Evolutionary conservation across 2,888 invertebrate species (phyloP), one percentile per base, ranked within the genome.

Genomic region (Elysia crispata): DNA sequence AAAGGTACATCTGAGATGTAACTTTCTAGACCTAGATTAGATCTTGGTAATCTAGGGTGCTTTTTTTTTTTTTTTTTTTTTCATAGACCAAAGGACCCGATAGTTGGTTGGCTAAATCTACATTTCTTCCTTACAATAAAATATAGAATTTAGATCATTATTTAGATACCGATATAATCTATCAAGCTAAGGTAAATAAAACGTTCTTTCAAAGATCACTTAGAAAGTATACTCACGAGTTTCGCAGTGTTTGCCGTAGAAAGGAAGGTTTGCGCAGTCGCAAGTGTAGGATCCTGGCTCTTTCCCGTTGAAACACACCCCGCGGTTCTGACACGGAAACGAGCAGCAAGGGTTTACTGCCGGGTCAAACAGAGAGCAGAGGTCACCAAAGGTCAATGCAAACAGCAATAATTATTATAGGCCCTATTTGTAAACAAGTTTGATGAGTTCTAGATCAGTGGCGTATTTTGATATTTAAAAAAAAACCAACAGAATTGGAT

Each of bases 271-370:
- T 0, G 88, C 86, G 84, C 92, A 92, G 85, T 92, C 92, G 84
- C 92, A 92, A 1, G 84, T 85, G 81, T 90, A 92, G 60, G 86
- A 85, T 0, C 90, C 89, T 25, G 86, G 82, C 15, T 62, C 73
- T 57, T 73, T 78, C 41, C 78, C 78, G 3, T 90, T 88, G 79
- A 91, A 82, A 77, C 92, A 92, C 15, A 92, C 85, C 18, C 92
- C 92, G 31, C 87, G 83, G 85, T 92, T 90, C 80, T 90, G 86
- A 83, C 92, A 92, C 0, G 92, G 92, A 82, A 87, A 92, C 5
- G 92, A 91, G 79, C 92, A 92, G 82, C 92, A 92, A 0, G 90
- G 90, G 85, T 92, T 90, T 31, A 79, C 87, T 88, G 87, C 5
- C 11, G 41, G 41, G 41, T 41, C 41, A 41, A 41, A 41, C 41